Evolutionary conservation across 2,113 vertebrate species (phyloP), one percentile per base, ranked within the genome.

Genomic region (Sapajus apella): DNA sequence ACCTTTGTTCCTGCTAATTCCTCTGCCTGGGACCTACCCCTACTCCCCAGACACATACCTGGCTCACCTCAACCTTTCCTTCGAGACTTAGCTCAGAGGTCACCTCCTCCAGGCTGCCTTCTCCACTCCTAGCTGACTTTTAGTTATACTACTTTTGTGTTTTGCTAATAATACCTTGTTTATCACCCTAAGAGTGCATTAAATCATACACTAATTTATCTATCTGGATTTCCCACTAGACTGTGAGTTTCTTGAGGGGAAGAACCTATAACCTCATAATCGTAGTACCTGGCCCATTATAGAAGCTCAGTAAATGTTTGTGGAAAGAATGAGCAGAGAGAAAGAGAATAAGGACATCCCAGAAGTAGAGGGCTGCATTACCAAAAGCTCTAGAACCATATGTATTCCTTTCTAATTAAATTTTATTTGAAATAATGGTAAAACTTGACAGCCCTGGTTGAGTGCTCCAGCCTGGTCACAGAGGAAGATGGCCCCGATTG

Each of bases 301-400:
- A 45, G n/a, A 64, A 76, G n/a, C 35, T 95, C 61, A 56, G n/a
- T 8, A 37, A 64, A 80, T 73, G 50, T 52, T 8, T 87, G 43
- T 30, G 45, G 52, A 83, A 83, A 89, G 90, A 83, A 96, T 10
- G 25, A 96, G 20, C 68, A 58, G 37, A 76, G 55, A 93, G 58
- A 76, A 95, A 73, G 14, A 89, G 20, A 12, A 89, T 27, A 55
- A 75, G 82, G 55, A 80, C 4, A 32, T 27, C 27, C 25, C 47
- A 75, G 58, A 23, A 17, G 8, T 6, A 80, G 75, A 86, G 30
- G 61, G 8, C 47, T 52, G 40, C 0, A 23, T 88, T 58, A 70
- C 8, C 43, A 50, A 45, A 50, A 79, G 21, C 66, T 91, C 81
- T 37, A 27, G 72, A 32, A 68, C 18, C 10, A 32, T 23, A n/a